Conservation (phyloP, 2,113 vertebrate genomes). For the Solea solea region DNA sequence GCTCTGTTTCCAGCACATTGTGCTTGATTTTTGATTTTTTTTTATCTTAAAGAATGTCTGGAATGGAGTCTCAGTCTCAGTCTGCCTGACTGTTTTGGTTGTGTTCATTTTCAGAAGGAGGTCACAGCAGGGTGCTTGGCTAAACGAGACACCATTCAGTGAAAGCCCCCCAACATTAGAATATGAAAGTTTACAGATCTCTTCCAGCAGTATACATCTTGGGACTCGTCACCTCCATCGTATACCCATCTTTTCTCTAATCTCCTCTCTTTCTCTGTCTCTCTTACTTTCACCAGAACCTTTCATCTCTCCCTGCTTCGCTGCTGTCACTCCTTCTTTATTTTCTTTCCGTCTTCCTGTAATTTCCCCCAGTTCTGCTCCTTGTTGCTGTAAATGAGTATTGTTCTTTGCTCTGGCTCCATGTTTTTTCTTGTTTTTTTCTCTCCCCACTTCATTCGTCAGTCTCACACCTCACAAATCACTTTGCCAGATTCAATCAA, state of each 20-base stretch:
- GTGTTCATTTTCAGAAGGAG: slow-evolving; percentile 75
- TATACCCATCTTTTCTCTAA: slow-evolving; percentile 42
- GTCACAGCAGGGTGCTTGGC: slow-evolving; percentile 72
- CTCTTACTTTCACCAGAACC: slow-evolving; percentile 46
- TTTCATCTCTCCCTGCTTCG: slow-evolving; percentile 61
- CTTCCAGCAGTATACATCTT: slow-evolving; percentile 58
- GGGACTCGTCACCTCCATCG: slow-evolving; percentile 41
- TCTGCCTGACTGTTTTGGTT: slow-evolving; percentile 33
- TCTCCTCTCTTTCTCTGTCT: slow-evolving; percentile 46
- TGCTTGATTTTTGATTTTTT: slow-evolving; percentile 7
- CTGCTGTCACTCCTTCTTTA: slow-evolving; percentile 42
- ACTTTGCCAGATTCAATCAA: too few relatives aligned
- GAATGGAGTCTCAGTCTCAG: slow-evolving; percentile 37
- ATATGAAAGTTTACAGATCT: slow-evolving; percentile 76
- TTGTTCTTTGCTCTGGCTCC: background rate
- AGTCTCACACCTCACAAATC: too few relatives aligned
- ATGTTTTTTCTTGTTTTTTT: slow-evolving; percentile 6
- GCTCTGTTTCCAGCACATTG: slow-evolving; percentile 28
- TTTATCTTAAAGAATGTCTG: slow-evolving; percentile 27
- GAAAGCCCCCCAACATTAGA: slow-evolving; percentile 68
- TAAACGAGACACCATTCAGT: slow-evolving; percentile 47
- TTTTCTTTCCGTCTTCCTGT: slow-evolving; percentile 26
- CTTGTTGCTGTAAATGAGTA: slow-evolving; percentile 5
- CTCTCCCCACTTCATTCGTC: too few relatives aligned
- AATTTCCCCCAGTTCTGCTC: slow-evolving; percentile 31